Conservation (phyloP, 92 coral and sea anemone species). For the Zoanthus gigantus region DNA sequence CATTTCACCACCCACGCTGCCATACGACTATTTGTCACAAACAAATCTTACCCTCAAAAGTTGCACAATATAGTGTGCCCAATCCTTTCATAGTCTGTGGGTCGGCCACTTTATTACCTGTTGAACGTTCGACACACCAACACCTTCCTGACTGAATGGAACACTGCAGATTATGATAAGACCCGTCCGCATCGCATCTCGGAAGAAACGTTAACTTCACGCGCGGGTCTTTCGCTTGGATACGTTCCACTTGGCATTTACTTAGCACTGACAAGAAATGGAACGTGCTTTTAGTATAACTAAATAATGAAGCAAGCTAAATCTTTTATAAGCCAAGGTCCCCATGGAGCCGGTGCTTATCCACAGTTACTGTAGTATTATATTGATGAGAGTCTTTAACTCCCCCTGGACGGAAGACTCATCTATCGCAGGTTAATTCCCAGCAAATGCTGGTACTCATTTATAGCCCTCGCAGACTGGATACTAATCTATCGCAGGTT, state of each 20-base stretch:
- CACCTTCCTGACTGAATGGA: constrained; percentile 83
- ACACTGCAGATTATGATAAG: constrained; percentile 90
- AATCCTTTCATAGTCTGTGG: constrained; percentile 53
- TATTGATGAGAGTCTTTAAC: too few relatives aligned
- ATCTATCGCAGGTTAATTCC: too few relatives aligned
- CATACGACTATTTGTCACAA: neutral
- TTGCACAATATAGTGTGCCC: constrained; percentile 75
- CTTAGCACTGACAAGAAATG: constrained; percentile 51
- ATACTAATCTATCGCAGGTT: too few relatives aligned
- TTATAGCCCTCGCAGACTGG: too few relatives aligned
- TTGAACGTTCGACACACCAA: constrained; percentile 91
- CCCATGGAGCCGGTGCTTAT: too few relatives aligned
- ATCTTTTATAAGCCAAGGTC: too few relatives aligned
- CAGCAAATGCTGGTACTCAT: too few relatives aligned
- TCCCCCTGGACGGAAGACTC: too few relatives aligned
- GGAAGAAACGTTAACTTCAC: constrained; percentile 81
- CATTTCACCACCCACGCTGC: neutral
- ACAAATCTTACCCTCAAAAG: constrained; percentile 62
- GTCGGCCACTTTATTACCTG: constrained; percentile 91
- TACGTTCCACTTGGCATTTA: constrained; percentile 78
- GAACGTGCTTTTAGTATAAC: too few relatives aligned
- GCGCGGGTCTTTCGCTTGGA: constrained; percentile 87
- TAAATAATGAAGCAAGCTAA: too few relatives aligned
- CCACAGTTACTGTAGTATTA: too few relatives aligned
- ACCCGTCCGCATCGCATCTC: constrained; percentile 80